Evolutionary conservation across 2,888 invertebrate genomes (phyloP), one percentile per base, ranked within the genome.

Genomic region (Hemicrepidius hirtus): DNA sequence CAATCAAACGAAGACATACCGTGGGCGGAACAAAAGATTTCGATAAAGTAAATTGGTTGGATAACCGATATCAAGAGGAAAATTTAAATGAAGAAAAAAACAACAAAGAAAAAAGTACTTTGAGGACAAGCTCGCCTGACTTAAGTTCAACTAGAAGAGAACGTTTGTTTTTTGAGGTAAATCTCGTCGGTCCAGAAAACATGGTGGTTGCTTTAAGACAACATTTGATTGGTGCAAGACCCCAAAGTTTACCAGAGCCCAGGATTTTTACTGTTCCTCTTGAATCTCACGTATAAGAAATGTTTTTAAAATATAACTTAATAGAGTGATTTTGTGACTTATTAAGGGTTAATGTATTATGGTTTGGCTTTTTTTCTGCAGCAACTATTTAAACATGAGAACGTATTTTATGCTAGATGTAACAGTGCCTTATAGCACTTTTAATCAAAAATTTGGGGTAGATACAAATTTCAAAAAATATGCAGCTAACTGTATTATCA

Each of bases 21-120:
- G 96, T 97, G 7, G 97, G 97, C 75, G 97, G 97, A 66, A 95
- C 95, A n/a, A 95, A 95, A 86, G 97, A 97, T 87, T 94, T 92
- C 18, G 92, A 92, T 78, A 91, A 92, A 76, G 87, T 91, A 18
- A 88, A 89, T 50, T 90, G 89, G 89, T 80, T 88, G 67, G 89
- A 90, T 75, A 89, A 89, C 76, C 87, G 89, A 73, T 79, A 87
- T 59, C 88, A 89, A 75, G 85, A 87, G n/a, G 88, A 88, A 75
- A 83, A 85, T 28, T 86, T 86, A 63, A 78, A 80, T 37, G 75
- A 80, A 12, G 79, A 81, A 21, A 83, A 85, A 70, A 40, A 55
- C 37, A 85, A 84, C 59, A 87, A 89, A 75, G 89, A 89, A 76
- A 89, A 88, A 76, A 89, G 89, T 72, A 87, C 89, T 70, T 79